Evolutionary conservation across 2,888 invertebrate species (phyloP).

Genomic region (Panzeria rudis): DNA sequence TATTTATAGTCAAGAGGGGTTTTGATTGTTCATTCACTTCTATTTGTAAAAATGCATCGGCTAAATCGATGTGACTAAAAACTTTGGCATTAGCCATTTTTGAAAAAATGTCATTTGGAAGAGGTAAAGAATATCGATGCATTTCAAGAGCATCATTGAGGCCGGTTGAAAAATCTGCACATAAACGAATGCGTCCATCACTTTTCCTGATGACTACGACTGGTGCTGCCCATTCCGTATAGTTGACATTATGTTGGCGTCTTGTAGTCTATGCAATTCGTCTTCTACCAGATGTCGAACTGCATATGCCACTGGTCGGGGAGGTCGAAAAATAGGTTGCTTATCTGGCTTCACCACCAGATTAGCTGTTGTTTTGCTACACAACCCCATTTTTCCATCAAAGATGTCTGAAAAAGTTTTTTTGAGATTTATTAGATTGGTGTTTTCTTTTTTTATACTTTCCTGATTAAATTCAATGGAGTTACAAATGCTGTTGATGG

Average conservation of each 20-base stretch:
- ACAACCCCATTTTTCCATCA: conserved; percentile 59
- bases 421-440: conserved; percentile 31
- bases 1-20: conserved; percentile 60
- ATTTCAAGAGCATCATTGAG: conserved; percentile 57
- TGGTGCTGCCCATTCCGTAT: conserved; percentile 73
- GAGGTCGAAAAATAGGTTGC: conserved; percentile 70
- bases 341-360: conserved; percentile 67
- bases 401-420: conserved; percentile 63
- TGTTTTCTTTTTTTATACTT: conserved; percentile 31
- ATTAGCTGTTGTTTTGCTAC: conserved; percentile 69
- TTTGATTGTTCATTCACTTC: conserved; percentile 59
- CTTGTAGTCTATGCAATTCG: conserved; percentile 66
- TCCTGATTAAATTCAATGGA: conserved; percentile 29
- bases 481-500: conserved; percentile 66
- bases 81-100: conserved; percentile 56
- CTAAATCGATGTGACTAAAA: conserved; percentile 66
- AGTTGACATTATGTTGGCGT: conserved; percentile 69
- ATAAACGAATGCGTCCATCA: conserved; percentile 70
- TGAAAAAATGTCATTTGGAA: conserved; percentile 70
- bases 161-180: conserved; percentile 58
- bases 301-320: conserved; percentile 73
- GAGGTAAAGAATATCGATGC: conserved; percentile 70
- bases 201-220: conserved; percentile 70
- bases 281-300: conserved; percentile 70
- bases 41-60: conserved; percentile 71